Base-by-base conservation (phyloP, 2,797 vertebrate species). In the Sphenopsis melanotis region DNA sequence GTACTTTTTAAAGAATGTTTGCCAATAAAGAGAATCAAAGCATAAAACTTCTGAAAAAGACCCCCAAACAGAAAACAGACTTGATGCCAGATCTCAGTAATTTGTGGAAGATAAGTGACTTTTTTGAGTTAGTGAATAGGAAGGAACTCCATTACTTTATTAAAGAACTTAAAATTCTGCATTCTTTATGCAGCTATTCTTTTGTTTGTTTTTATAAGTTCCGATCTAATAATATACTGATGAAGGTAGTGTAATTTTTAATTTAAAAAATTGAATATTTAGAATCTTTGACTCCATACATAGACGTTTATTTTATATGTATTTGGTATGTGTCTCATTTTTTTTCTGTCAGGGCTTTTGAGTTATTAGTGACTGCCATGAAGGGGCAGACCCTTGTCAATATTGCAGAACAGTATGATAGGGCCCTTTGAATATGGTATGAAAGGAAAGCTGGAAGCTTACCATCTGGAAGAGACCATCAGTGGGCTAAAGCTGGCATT, bases 401-500 rank as follows among this genome's bases (percentile, higher is more conserved):
- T 88, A 83, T 52, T 83, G 39, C 65, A 55, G 69, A 81, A 34
- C 29, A 74, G 32, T 61, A 12, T 74, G 57, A 76, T 59, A 88
- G 29, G 26, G 12, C 36, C 27, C 56, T 95, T 86, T 75, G 61
- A 91, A 65, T 71, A 44, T 32, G 34, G 23, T 57, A 39, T 79
- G 80, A 91, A 94, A 84, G 22, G 47, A 65, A 27, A 91, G 37
- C 49, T 93, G 71, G 79, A 89, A 80, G 20, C 20, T 83, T 75
- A 12, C 3, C 55, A 29, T 61, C 78, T 89, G 47, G 30, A 44
- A 20, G 32, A 68, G 11, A 60, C 26, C 56, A 57, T 77, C 75
- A 71, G 34, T 74, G 37, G 29, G 39, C 68, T 87, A 66, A 84
- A 90, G 21, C 18, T 89, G 79, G 27, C 24, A 19, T 53, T 93